phyloP scores from a whole-genome alignment of 2,888 invertebrate genomes.

The Pyrocoelia pectoralis region DNA sequence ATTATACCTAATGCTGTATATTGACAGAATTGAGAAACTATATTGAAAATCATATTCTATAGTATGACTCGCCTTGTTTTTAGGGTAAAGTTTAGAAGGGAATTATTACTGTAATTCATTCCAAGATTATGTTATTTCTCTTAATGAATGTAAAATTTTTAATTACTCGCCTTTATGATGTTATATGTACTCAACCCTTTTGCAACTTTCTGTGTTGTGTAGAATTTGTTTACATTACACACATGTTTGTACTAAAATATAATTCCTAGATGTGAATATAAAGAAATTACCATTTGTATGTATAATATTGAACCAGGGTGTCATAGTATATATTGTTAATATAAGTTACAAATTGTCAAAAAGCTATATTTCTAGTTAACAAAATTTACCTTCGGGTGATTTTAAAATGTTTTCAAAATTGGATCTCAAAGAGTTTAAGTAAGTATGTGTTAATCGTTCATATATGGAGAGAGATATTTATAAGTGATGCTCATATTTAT shows the following conservation, averaged over 20 bases:
- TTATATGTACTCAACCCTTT: background rate
- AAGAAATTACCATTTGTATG: conserved; percentile 15
- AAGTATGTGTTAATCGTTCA: conserved; percentile 25
- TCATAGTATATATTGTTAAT: conserved; percentile 24
- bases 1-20: no score
- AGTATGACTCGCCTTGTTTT: no score
- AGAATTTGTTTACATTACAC: background rate
- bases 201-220: background rate
- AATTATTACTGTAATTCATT: no score
- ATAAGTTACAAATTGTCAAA: conserved; percentile 22
- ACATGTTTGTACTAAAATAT: background rate
- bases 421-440: conserved; percentile 32
- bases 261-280: conserved; percentile 17
- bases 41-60: no score
- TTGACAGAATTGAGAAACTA: no score
- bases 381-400: conserved; percentile 18
- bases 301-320: conserved; percentile 28
- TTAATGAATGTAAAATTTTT: no score
- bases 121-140: no score
- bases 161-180: no score
- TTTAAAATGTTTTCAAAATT: conserved; percentile 29
- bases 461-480: conserved; percentile 22
- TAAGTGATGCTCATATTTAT: conserved; percentile 28
- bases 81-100: no score
- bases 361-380: conserved; percentile 24